Evolutionary conservation across 1,140 invertebrate genomes (phyloP).

Genomic region (Pogonus chalceus): DNA sequence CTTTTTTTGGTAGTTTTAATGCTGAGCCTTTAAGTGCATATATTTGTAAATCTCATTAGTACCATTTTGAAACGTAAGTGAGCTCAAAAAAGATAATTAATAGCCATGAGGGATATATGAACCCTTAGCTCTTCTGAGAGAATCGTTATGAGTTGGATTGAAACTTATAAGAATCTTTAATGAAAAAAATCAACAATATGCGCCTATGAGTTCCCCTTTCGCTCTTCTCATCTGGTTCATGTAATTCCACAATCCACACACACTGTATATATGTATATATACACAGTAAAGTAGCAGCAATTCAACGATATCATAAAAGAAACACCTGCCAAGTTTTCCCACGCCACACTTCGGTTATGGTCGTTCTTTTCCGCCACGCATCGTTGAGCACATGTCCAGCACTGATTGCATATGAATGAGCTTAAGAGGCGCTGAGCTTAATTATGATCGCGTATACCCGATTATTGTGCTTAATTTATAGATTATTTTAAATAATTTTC

Average conservation of each 20-base stretch:
- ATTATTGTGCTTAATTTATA: slow-evolving; percentile 1
- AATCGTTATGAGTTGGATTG: too few relatives aligned
- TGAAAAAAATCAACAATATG: too few relatives aligned
- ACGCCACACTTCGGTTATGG: background rate
- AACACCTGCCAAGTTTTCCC: slow-evolving; percentile 4
- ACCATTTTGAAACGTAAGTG: too few relatives aligned
- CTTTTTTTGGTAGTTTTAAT: too few relatives aligned
- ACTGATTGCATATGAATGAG: slow-evolving; percentile 7
- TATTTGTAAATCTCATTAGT: too few relatives aligned
- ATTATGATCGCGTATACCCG: background rate
- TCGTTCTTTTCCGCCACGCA: background rate
- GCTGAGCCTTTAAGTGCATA: too few relatives aligned
- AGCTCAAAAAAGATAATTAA: too few relatives aligned
- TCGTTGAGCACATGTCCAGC: background rate
- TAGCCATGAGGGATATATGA: too few relatives aligned
- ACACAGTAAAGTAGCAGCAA: slow-evolving; percentile 1
- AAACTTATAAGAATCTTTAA: too few relatives aligned
- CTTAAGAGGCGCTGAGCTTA: background rate
- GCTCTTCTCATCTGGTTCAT: background rate
- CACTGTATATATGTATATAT: background rate
- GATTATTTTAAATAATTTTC: background rate
- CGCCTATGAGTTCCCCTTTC: too few relatives aligned
- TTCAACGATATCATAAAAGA: background rate
- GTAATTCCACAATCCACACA: background rate
- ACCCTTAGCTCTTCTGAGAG: too few relatives aligned